phyloP scores from a whole-genome alignment of 2,113 vertebrate species.

The Madoqua kirkii region DNA sequence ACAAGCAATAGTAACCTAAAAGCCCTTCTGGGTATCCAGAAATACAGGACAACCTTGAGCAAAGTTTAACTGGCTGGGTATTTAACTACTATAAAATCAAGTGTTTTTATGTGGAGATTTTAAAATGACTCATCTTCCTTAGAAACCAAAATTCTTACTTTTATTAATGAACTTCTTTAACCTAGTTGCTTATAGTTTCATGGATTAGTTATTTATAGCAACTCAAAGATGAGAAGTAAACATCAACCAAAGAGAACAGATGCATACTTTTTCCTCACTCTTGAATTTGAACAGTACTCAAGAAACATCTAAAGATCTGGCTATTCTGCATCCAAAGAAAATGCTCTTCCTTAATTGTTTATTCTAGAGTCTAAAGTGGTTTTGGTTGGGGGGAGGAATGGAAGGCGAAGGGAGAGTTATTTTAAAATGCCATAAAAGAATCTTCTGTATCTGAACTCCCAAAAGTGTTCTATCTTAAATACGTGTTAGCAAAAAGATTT shows the following conservation, averaged over 20 bases:
- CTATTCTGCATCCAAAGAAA: constrained; percentile 2
- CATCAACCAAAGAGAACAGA: not conserved
- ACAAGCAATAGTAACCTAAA: not conserved
- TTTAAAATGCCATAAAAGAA: constrained; percentile 30
- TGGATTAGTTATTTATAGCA: not conserved
- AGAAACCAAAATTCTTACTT: constrained; percentile 22
- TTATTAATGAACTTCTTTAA: constrained; percentile 38
- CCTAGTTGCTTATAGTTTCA: not conserved
- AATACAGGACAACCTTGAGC: not conserved
- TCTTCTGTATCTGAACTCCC: not conserved
- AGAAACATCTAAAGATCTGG: not conserved
- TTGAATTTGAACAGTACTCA: not conserved
- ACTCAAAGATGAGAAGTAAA: constrained; percentile 12
- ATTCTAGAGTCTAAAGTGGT: not conserved
- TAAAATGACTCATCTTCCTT: constrained; percentile 16
- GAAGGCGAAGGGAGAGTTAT: not conserved
- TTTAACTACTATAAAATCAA: constrained; percentile 37
- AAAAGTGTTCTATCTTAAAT: constrained; percentile 13
- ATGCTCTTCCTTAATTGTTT: constrained; percentile 11
- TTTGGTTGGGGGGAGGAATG: not conserved
- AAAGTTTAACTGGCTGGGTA: constrained; percentile 1
- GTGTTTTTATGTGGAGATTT: constrained; percentile 39
- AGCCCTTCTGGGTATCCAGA: not conserved
- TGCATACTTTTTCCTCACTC: not conserved
- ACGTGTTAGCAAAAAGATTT: constrained; percentile 7